Evolutionary conservation across 2,888 invertebrate species (phyloP), one percentile per base, ranked within the genome.

Genomic region (Chouioia cunea): DNA sequence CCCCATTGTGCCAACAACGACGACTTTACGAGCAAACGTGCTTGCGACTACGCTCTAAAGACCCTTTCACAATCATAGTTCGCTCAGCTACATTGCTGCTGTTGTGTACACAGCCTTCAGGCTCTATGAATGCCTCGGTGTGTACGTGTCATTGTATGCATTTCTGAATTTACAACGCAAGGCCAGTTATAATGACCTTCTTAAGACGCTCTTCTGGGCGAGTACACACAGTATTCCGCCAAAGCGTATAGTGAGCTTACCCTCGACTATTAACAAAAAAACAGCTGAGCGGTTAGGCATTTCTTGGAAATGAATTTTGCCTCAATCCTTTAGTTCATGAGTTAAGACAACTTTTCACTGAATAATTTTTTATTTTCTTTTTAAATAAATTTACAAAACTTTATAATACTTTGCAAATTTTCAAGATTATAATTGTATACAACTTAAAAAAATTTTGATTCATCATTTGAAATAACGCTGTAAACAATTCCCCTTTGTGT

Each of bases 51-150:
- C 68, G 64, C 46, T 27, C 27, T 27, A 27, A 27, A 27, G 46
- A 63, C 59, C 58, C 22, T 44, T 47, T 27, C 50, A 58, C 43
- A 27, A 27, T 27, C 27, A 27, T 27, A 27, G 27, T 6, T 27
- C 6, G 27, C 27, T 3, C 27, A 4, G 27, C 6, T 27, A 27
- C 74, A 71, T 69, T 68, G 68, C 75, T 68, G 68, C 75, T 71
- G 77, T 36, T 73, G 73, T 76, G 66, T 75, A 53, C 70, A 59
- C 66, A 75, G 71, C 4, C 27, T 6, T 27, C 4, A 27, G 27
- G 27, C 27, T 27, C 6, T 3, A 69, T 74, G 65, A 56, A 44
- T 64, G 68, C 62, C 44, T 53, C 50, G 48, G 52, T 22, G 36
- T 56, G 48, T 68, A 57, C 2, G 50, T 50, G n/a, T 0, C 14